A percentile compares a stretch with the other conserved stretches of the same genome.
These are phyloP conservation scores for Eurytoma adleriae DNA, from an alignment of 2,888 invertebrate species.

Conservation along the genomic window DNA sequence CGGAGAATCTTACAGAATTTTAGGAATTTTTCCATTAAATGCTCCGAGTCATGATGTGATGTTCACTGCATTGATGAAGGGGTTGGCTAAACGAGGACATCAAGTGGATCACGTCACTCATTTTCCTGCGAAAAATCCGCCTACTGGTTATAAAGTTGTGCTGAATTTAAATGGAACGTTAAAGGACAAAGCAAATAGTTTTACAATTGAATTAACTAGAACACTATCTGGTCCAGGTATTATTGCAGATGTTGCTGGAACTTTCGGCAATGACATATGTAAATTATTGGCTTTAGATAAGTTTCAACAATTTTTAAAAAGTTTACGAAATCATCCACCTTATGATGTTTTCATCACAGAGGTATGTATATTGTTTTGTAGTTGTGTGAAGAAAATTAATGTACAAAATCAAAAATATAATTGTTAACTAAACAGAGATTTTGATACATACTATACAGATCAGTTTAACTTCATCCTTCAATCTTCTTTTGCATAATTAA, in stretches of 20 bases:
- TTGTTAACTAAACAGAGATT: too few relatives aligned
- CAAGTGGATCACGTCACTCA: conserved; percentile 72
- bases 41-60: conserved; percentile 76
- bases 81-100: conserved; percentile 74
- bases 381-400: too few relatives aligned
- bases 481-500: too few relatives aligned
- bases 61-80: conserved; percentile 73
- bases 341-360: conserved; percentile 67
- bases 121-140: conserved; percentile 66
- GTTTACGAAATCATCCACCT: conserved; percentile 61
- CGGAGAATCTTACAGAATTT: conserved; percentile 67
- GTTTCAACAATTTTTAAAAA: conserved; percentile 63
- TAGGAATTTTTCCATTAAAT: conserved; percentile 75
- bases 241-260: background rate
- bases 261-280: conserved; percentile 60
- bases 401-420: too few relatives aligned
- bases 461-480: too few relatives aligned
- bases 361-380: too few relatives aligned
- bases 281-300: conserved; percentile 58
- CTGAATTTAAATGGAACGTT: conserved; percentile 61
- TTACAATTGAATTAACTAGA: conserved; percentile 36
- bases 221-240: background rate
- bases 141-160: conserved; percentile 70
- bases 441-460: too few relatives aligned
- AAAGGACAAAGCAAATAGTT: conserved; percentile 57